Evolutionary conservation across 2,888 invertebrate genomes (phyloP), one percentile per base, ranked within the genome.

Genomic region (Chrysolina americana): DNA sequence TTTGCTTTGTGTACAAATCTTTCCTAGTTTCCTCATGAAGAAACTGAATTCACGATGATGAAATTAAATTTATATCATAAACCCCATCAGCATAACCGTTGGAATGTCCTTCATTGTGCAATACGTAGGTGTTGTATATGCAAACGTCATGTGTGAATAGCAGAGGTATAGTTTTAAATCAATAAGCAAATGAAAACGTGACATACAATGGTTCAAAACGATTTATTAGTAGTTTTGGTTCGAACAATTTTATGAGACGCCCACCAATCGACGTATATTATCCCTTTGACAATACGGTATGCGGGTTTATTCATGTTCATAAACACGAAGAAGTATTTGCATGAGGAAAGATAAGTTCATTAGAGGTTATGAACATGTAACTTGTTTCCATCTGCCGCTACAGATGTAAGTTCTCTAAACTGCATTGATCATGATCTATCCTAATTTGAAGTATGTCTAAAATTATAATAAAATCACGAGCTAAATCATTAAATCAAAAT

Each of bases 161-260:
- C 19, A 53, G 0, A 53, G 13, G 50, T 50, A 1, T 50, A 17
- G 23, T 21, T 23, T 23, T 23, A 23, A 36, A 59, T 59, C 28
- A 28, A 59, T 59, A 59, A 59, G 19, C n/a, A n/a, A 59, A 28
- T 59, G 36, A 17, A 50, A 50, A 36, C 8, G 15, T 59, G 59
- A 59, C 53, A 11, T 10, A 19, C 59, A 28, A n/a, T 28, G n/a
- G 59, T n/a, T 11, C 11, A 28, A 2, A 36, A 36, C 28, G n/a
- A 28, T 59, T 36, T 59, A 59, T 59, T 59, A 59, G 17, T 28
- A 15, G 59, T 36, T 36, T 59, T n/a, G n/a, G 59, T 36, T 59
- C 11, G 17, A 59, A 36, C 59, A 36, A n/a, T 36, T 59, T 59
- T 59, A 59, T 59, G 59, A 28, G 59, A 59, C 59, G 59, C 59